phyloP scores from a whole-genome alignment of 2,888 invertebrate genomes.

The Leistus spinibarbis region DNA sequence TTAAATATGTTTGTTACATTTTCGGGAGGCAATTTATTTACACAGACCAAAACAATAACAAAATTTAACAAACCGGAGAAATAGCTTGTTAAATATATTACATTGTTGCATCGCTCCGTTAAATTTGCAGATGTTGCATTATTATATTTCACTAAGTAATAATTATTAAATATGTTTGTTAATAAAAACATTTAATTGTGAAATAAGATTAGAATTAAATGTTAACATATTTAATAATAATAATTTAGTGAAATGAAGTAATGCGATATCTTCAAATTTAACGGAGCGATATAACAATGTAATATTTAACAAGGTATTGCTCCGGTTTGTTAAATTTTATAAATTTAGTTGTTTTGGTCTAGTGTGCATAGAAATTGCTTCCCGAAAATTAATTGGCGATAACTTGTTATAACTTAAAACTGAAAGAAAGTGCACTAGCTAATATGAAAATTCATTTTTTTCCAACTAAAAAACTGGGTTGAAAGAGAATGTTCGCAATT shows the following conservation, averaged over 20 bases:
- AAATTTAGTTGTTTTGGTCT: not conserved
- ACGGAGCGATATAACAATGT: not conserved
- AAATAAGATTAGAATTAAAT: no score
- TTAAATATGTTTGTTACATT: no score
- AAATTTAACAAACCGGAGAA: not conserved
- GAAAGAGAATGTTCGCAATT: slow-evolving; percentile 23
- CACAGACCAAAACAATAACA: not conserved
- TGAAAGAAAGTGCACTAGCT: not conserved
- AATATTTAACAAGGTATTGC: not conserved
- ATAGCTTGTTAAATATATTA: not conserved
- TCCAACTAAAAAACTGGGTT: slow-evolving; percentile 29
- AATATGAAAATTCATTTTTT: slow-evolving; percentile 26
- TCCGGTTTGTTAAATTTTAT: not conserved
- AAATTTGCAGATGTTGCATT: no score
- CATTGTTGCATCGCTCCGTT: not conserved
- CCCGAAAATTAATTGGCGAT: not conserved
- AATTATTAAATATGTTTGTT: no score
- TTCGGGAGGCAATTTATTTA: not conserved
- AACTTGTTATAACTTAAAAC: not conserved
- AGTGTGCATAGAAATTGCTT: not conserved
- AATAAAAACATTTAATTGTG: no score
- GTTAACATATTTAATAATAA: no score
- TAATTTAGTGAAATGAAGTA: no score
- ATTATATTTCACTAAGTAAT: no score
- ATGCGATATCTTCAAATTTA: no score